Percentiles rank a stretch among this genome's conserved stretches.
phyloP scores from a whole-genome alignment of 1,140 invertebrate species.

The Ips nitidus region DNA sequence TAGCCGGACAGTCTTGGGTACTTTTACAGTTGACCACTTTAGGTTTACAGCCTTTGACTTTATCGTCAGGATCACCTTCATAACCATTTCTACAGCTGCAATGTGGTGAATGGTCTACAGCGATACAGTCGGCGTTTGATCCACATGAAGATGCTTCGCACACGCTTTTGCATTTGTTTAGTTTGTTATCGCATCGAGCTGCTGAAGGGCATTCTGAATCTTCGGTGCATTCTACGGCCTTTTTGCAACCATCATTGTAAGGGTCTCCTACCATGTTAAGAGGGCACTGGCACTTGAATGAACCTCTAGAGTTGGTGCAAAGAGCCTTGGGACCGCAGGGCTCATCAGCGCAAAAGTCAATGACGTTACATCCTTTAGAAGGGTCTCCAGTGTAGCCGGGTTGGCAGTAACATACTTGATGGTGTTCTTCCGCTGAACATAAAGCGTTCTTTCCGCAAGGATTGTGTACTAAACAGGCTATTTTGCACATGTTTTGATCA shows the following conservation, averaged over 20 bases:
- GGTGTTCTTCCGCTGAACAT: constrained; percentile 78
- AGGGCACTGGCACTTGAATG: constrained; percentile 79
- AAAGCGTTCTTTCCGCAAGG: constrained; percentile 81
- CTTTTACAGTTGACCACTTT: constrained; percentile 69
- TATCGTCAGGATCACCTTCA: constrained; percentile 70
- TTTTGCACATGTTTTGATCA: constrained; percentile 76
- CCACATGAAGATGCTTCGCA: constrained; percentile 77
- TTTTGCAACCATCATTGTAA: constrained; percentile 75
- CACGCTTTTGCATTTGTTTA: constrained; percentile 58
- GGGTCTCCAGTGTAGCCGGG: constrained; percentile 83
- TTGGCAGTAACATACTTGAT: constrained; percentile 76
- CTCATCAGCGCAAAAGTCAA: constrained; percentile 76
- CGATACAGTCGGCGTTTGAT: constrained; percentile 78
- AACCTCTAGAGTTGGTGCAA: constrained; percentile 80
- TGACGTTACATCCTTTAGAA: constrained; percentile 65
- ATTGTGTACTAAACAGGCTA: constrained; percentile 77
- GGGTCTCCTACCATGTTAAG: constrained; percentile 78
- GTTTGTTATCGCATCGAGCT: constrained; percentile 64
- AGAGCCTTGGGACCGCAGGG: constrained; percentile 81
- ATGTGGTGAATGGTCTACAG: constrained; percentile 68
- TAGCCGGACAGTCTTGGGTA: constrained; percentile 71
- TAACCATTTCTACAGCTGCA: constrained; percentile 80
- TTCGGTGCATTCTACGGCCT: constrained; percentile 73
- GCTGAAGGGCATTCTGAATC: constrained; percentile 76
- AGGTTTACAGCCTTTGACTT: constrained; percentile 73